Evolutionary conservation across 2,888 invertebrate genomes (phyloP).

Genomic region (Gortyna flavago): DNA sequence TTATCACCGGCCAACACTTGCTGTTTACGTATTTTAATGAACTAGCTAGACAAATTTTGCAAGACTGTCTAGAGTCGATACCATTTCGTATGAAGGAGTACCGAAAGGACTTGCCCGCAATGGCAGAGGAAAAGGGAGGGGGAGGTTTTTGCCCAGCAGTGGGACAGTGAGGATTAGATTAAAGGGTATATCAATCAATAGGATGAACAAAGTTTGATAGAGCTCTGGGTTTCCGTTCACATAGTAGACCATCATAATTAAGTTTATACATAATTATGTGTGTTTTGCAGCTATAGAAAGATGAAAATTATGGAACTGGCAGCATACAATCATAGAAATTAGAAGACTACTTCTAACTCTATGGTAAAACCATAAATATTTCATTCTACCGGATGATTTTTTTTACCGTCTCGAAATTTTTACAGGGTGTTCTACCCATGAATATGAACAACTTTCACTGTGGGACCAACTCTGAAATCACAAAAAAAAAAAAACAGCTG

Average conservation of each 20-base stretch:
- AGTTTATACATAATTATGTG: too few relatives aligned
- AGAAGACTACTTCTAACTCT: not conserved
- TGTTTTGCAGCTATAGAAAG: not conserved
- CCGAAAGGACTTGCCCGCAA: not conserved
- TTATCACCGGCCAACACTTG: not conserved
- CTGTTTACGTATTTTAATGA: constrained; percentile 20
- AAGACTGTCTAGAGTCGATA: constrained; percentile 1
- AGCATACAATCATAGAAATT: not conserved
- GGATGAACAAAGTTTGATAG: not conserved
- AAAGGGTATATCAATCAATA: too few relatives aligned
- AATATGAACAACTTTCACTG: too few relatives aligned
- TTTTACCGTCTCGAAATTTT: too few relatives aligned
- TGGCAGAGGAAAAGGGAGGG: not conserved
- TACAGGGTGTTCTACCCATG: too few relatives aligned
- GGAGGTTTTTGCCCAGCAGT: not conserved
- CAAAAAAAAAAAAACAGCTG: too few relatives aligned
- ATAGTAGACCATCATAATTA: not conserved
- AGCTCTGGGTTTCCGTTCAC: not conserved
- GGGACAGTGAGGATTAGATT: not conserved
- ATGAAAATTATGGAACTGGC: not conserved
- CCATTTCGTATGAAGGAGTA: not conserved
- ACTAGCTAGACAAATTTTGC: constrained; percentile 12
- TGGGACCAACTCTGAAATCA: too few relatives aligned
- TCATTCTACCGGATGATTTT: too few relatives aligned
- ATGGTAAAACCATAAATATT: not conserved